phyloP scores from a whole-genome alignment of 1,140 invertebrate genomes.

The Maconellicoccus hirsutus region DNA sequence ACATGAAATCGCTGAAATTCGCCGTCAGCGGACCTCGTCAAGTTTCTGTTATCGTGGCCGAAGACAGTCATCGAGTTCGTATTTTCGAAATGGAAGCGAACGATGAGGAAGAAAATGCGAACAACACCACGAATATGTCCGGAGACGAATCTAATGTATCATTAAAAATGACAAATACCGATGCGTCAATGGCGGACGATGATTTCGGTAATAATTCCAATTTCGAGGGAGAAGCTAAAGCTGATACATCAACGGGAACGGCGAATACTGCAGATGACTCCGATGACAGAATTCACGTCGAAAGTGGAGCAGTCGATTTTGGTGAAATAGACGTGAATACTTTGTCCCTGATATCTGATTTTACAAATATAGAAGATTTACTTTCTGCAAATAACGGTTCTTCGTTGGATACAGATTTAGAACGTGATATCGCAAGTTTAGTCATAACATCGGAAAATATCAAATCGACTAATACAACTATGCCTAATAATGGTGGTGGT shows the following conservation, averaged over 20 bases:
- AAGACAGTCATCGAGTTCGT: conserved; percentile 63
- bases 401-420: conserved; percentile 8
- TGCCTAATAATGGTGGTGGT: background rate
- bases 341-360: background rate
- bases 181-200: background rate
- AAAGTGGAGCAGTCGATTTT: background rate
- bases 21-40: conserved; percentile 78
- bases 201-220: background rate
- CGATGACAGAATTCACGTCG: background rate
- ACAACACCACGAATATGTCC: conserved; percentile 28
- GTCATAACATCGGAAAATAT: background rate
- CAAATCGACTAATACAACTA: background rate
- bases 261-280: background rate
- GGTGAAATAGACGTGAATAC: background rate
- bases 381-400: background rate
- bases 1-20: conserved; percentile 55
- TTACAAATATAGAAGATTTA: conserved; percentile 1
- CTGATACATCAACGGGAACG: background rate
- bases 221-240: background rate
- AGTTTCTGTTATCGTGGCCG: conserved; percentile 73
- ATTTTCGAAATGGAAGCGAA: conserved; percentile 86
- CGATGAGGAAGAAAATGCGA: conserved; percentile 74
- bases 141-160: background rate
- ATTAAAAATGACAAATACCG: background rate
- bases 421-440: conserved; percentile 13